phyloP scores from a whole-genome alignment of 2,797 vertebrate genomes.

The Rhinichthys osculus region DNA sequence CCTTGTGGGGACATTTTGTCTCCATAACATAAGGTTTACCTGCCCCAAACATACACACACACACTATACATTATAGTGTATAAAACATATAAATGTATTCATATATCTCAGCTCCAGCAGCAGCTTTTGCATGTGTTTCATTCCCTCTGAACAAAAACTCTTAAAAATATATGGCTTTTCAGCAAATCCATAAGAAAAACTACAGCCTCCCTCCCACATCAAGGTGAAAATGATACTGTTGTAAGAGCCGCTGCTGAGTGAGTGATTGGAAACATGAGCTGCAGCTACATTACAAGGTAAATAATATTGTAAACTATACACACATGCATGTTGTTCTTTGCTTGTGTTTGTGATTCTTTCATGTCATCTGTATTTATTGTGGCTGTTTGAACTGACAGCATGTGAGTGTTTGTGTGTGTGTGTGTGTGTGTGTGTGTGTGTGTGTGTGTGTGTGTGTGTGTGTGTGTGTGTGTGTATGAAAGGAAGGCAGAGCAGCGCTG shows the following conservation, averaged over 20 bases:
- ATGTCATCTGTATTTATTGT: constrained; percentile 30
- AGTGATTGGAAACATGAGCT: constrained; percentile 23
- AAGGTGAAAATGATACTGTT: constrained; percentile 14
- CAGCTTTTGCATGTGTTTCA: neutral
- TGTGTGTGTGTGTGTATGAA: neutral
- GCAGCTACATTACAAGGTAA: constrained; percentile 24
- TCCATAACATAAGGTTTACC: too few species aligned
- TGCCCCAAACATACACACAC: neutral
- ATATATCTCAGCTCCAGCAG: neutral
- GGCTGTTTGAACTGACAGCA: constrained; percentile 1
- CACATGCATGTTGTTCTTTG: neutral
- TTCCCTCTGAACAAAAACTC: constrained; percentile 4
- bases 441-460: neutral
- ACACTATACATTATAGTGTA: neutral
- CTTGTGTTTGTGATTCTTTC: constrained; percentile 7
- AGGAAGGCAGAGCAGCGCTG: neutral
- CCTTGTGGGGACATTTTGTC: too few species aligned
- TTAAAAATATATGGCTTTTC: neutral
- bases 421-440: neutral
- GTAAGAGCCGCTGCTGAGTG: neutral
- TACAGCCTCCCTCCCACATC: neutral
- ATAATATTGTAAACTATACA: constrained; percentile 18
- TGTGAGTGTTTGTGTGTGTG: neutral
- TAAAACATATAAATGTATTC: neutral
- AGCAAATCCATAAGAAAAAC: neutral